These are phyloP conservation scores for Zeuzera pyrina DNA, from an alignment of 2,888 invertebrate genomes.

Conservation along the genomic window DNA sequence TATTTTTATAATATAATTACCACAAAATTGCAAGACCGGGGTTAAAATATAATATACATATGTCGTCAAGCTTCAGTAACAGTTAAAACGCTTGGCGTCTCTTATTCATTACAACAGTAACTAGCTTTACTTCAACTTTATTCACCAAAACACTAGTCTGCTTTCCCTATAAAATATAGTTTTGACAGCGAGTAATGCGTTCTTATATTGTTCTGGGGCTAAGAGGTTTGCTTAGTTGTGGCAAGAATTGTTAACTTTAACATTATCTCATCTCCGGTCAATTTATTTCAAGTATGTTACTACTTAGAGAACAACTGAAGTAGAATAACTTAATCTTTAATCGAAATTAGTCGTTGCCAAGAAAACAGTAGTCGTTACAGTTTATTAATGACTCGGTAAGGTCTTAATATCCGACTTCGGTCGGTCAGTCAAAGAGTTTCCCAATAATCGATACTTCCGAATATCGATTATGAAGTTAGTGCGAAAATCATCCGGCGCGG, in stretches of 20 bases:
- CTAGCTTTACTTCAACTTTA: slow-evolving; percentile 56
- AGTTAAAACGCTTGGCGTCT: slow-evolving; percentile 59
- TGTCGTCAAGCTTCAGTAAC: slow-evolving; percentile 52
- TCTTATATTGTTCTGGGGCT: slow-evolving; percentile 71
- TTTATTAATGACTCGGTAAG: slow-evolving; percentile 45
- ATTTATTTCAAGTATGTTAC: slow-evolving; percentile 38
- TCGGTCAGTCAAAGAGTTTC: slow-evolving; percentile 38
- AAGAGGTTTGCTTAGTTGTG: slow-evolving; percentile 65
- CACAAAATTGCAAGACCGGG: too few species aligned
- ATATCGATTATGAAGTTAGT: slow-evolving; percentile 68
- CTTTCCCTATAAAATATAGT: slow-evolving; percentile 69
- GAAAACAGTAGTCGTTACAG: slow-evolving; percentile 36
- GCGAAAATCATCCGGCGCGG: slow-evolving; percentile 59
- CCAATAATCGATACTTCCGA: slow-evolving; percentile 49
- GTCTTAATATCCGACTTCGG: slow-evolving; percentile 44
- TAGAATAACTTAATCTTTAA: slow-evolving; percentile 8
- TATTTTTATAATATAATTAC: too few species aligned
- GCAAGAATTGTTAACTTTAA: slow-evolving; percentile 66
- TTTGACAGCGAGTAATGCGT: slow-evolving; percentile 71
- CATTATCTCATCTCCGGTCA: slow-evolving; percentile 40
- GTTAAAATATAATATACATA: too few species aligned
- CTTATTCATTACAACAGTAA: slow-evolving; percentile 67
- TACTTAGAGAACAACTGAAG: slow-evolving; percentile 24
- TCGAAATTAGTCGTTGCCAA: slow-evolving; percentile 20
- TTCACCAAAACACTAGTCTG: slow-evolving; percentile 56